Base-by-base conservation (phyloP, 2,113 vertebrate species). In the Seriola rivoliana region DNA sequence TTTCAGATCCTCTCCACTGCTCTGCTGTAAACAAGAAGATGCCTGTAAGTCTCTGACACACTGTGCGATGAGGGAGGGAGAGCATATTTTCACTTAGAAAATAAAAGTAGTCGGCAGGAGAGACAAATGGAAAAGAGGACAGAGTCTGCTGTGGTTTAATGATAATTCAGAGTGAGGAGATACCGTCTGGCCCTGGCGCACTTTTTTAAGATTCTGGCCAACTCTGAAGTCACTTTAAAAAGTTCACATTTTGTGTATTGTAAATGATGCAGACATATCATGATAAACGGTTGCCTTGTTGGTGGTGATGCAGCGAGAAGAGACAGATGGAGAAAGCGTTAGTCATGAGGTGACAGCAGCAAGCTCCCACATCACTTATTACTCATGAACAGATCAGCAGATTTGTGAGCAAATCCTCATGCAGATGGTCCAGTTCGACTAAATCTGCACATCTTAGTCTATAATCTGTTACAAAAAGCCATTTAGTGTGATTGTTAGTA, bases 301-400 rank as follows among this genome's bases (percentile, higher is more conserved):
- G 70, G 23, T 40, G 40, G 32, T n/a, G 25, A 52, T 78, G 82
- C 23, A 19, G n/a, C 42, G 40, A 25, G 64, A 50, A 48, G 57
- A 63, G 48, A 63, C 83, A 89, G 85, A 89, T 88, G 85, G 89
- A 88, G 62, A 71, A 52, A 55, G 62, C 4, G 38, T 88, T 78
- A 65, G 32, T 85, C 76, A 68, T 29, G 73, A 57, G 14, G 25
- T 12, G 58, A 59, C 62, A 58, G 64, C 66, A 78, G 58, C n/a
- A 50, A 82, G 69, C 76, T 44, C 63, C 69, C 48, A 23, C 77
- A 71, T 40, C 84, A 78, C 76, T 70, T 48, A 59, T 85, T 81
- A 70, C 79, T 88, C 83, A 84, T 59, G 40, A 69, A 58, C 81
- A 76, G 32, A 79, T 85, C 72, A 81, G 71, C 42, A 76, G 74